Evolutionary conservation across 1,140 invertebrate genomes (phyloP).

Genomic region (Drosophila navojoa): DNA sequence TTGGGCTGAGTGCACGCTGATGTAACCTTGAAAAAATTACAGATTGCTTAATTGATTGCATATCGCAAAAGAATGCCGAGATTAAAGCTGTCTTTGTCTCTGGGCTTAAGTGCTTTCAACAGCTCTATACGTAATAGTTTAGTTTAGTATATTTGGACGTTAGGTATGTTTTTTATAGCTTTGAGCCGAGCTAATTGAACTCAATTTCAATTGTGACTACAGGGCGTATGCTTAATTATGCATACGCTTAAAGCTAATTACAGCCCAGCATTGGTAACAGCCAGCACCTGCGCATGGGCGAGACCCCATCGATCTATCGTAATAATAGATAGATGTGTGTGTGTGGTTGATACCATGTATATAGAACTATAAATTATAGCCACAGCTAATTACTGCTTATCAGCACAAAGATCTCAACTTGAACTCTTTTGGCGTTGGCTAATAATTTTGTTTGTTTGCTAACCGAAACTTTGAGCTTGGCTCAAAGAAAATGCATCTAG

Average conservation of each 20-base stretch:
- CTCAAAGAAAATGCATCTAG: slow-evolving; percentile 18
- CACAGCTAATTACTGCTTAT: slow-evolving; percentile 62
- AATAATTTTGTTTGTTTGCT: slow-evolving; percentile 1
- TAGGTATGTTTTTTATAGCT: slow-evolving; percentile 13
- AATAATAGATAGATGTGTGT: slow-evolving; percentile 33
- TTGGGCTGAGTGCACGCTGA: slow-evolving; percentile 36
- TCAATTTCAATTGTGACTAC: slow-evolving; percentile 47
- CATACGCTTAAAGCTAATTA: slow-evolving; percentile 71
- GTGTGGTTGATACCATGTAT: background rate
- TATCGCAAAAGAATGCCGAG: slow-evolving; percentile 58
- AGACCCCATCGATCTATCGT: slow-evolving; percentile 36
- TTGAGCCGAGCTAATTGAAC: slow-evolving; percentile 57
- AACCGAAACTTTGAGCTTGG: background rate
- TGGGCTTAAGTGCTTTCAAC: slow-evolving; percentile 39
- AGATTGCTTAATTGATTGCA: slow-evolving; percentile 67
- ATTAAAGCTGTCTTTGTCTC: slow-evolving; percentile 51
- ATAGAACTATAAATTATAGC: slow-evolving; percentile 56
- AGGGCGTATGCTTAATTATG: slow-evolving; percentile 82
- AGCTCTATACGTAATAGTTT: slow-evolving; percentile 58
- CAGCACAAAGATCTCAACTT: slow-evolving; percentile 58
- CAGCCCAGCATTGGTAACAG: slow-evolving; percentile 33
- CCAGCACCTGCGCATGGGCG: slow-evolving; percentile 44
- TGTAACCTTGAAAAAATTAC: slow-evolving; percentile 57
- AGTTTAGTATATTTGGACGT: slow-evolving; percentile 52
- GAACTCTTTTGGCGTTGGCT: slow-evolving; percentile 41